phyloP scores from a whole-genome alignment of 23 tunicate genomes.

The Trididemnum nubilum region DNA sequence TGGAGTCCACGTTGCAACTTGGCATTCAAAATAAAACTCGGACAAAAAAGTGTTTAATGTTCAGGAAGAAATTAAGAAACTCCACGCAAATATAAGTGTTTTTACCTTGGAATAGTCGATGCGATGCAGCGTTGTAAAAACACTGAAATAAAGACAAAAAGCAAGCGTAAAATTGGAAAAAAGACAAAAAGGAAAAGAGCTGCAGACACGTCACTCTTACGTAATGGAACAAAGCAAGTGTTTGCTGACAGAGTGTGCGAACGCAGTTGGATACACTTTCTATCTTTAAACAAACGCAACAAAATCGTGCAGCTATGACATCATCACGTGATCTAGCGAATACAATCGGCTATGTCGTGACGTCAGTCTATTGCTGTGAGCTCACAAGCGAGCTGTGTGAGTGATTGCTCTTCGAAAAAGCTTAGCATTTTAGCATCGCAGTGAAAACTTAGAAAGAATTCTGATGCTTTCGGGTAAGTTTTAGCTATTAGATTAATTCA shows the following conservation, averaged over 20 bases:
- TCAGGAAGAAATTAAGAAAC: too few species aligned
- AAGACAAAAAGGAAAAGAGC: neutral
- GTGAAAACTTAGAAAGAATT: neutral
- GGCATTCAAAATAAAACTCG: too few species aligned
- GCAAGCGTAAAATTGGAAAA: too few species aligned
- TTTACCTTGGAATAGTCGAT: too few species aligned
- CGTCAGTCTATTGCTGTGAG: slow-evolving; percentile 85
- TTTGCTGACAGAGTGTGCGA: neutral
- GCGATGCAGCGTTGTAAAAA: too few species aligned
- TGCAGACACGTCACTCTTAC: slow-evolving; percentile 35
- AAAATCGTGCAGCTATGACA: slow-evolving; percentile 74
- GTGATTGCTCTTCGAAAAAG: slow-evolving; percentile 6
- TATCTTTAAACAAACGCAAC: slow-evolving; percentile 36
- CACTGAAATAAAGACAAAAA: too few species aligned
- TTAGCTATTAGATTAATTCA: neutral
- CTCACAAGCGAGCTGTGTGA: slow-evolving; percentile 50
- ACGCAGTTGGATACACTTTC: neutral
- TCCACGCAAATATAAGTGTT: too few species aligned
- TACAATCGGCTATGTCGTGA: slow-evolving; percentile 66
- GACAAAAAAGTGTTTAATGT: too few species aligned
- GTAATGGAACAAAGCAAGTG: neutral
- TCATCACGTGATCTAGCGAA: slow-evolving; percentile 83
- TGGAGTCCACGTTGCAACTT: too few species aligned
- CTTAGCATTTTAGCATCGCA: neutral
- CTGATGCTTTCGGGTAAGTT: slow-evolving; percentile 72